Evolutionary conservation across 2,797 vertebrate genomes (phyloP), one percentile per base, ranked within the genome.

Genomic region (Cossypha niveicapilla): DNA sequence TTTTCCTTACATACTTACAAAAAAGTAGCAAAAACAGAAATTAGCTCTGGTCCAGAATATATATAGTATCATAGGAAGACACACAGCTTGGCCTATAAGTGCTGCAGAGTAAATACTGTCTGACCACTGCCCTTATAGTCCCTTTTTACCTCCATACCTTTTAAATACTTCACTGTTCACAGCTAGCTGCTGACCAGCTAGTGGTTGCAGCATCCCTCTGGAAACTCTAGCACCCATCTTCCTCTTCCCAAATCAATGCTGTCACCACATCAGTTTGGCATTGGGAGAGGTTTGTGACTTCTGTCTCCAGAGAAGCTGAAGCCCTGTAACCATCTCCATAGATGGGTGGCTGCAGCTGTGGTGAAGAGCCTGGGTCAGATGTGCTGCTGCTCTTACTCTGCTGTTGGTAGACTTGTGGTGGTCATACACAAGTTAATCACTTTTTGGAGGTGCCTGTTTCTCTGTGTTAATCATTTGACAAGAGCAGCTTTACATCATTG

Each of bases 261-360:
- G 18, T 74, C n/a, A 42, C 21, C 25, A 21, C 16, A 14, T 34
- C 18, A 42, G 3, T 39, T 45, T 58, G 30, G 16, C 61, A 27
- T 14, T 24, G 63, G 18, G 30, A 74, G 35, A 73, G 18, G 2
- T 10, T 84, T 87, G 37, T 34, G 37, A n/a, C 25, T 60, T 53
- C 32, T 48, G 4, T 23, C 34, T 75, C 41, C 21, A 80, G 56
- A 42, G 18, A 56, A 88, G 18, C 30, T 63, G 61, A 44, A 70
- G 28, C 24, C 23, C 47, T 44, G 21, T 30, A 35, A 66, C 27
- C 32, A 60, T 0, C 27, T 66, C 24, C 9, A 4, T 2, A 4
- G 39, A 30, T 0, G 2, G 16, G 18, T 11, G 32, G 17, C 35
- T 68, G 30, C 23, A 86, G 23, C 8, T 4, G 5, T n/a, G 6